Evolutionary conservation across 1,140 invertebrate genomes (phyloP).

Genomic region (Dolichoris vasculosae): DNA sequence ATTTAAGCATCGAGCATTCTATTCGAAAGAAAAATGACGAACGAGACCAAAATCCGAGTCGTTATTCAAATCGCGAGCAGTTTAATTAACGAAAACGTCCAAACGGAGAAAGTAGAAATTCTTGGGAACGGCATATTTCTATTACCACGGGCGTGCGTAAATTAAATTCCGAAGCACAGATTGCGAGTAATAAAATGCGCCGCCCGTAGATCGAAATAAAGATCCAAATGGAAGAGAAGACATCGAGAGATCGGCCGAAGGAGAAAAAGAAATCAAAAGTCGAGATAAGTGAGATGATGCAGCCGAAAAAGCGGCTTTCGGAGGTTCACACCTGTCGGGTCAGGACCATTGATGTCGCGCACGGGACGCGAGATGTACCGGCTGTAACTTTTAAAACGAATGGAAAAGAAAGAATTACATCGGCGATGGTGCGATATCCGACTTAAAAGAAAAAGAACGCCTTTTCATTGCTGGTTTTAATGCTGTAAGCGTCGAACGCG

Average conservation of each 20-base stretch:
- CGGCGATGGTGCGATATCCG: conserved; percentile 1
- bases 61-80: conserved; percentile 12
- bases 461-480: background rate
- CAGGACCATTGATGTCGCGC: conserved; percentile 7
- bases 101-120: background rate
- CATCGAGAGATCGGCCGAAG: background rate
- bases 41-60: background rate
- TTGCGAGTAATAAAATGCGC: conserved; percentile 2
- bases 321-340: conserved; percentile 41
- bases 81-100: conserved; percentile 8
- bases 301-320: conserved; percentile 17
- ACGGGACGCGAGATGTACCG: background rate
- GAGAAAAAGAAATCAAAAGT: conserved; percentile 15
- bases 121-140: background rate
- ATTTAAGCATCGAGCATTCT: background rate
- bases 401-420: conserved; percentile 17
- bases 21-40: background rate
- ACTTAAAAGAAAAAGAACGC: background rate
- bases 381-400: background rate
- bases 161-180: conserved; percentile 13
- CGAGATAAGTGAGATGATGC: conserved; percentile 45
- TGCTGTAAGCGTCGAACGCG: background rate
- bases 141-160: background rate
- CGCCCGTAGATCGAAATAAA: background rate
- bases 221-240: background rate